These are phyloP conservation scores for Geothlypis trichas DNA, from an alignment of 2,113 vertebrate genomes.

Conservation along the genomic window DNA sequence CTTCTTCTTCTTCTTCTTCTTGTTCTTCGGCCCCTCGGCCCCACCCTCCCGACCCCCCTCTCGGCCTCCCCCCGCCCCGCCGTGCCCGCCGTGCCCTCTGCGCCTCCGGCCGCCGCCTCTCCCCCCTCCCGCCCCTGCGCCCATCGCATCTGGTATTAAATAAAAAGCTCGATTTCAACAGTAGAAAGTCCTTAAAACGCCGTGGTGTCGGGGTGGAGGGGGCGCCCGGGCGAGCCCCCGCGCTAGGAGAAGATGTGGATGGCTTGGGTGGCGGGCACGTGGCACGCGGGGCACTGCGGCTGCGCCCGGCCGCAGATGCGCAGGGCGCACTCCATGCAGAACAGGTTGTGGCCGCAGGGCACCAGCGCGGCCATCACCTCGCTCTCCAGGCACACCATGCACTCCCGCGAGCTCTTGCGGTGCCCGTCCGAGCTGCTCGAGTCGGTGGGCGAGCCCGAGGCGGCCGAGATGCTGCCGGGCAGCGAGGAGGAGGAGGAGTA, in stretches of 20 bases:
- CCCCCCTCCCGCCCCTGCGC: background rate
- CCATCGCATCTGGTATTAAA: constrained; percentile 3
- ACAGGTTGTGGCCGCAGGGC: constrained; percentile 96
- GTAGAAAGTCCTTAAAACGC: constrained; percentile 25
- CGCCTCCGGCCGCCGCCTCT: background rate
- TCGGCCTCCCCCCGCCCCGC: too few relatives aligned
- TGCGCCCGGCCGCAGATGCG: constrained; percentile 90
- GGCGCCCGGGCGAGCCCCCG: background rate
- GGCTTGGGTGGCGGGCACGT: constrained; percentile 91
- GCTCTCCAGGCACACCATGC: constrained; percentile 92
- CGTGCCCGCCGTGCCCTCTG: background rate
- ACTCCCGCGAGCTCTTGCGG: constrained; percentile 80
- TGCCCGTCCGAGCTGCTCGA: constrained; percentile 75
- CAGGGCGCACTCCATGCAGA: constrained; percentile 97
- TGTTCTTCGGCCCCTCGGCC: background rate
- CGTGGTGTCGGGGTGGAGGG: background rate
- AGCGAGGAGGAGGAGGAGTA: constrained; percentile 88
- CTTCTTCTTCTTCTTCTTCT: background rate
- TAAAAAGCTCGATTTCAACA: constrained; percentile 37
- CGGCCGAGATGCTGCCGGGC: constrained; percentile 66
- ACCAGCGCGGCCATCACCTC: constrained; percentile 93
- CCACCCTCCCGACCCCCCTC: background rate
- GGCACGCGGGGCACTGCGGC: constrained; percentile 92
- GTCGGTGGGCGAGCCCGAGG: constrained; percentile 82
- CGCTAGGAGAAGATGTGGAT: constrained; percentile 98